phyloP scores from a whole-genome alignment of 1,140 invertebrate genomes.

The Notospermus geniculatus region DNA sequence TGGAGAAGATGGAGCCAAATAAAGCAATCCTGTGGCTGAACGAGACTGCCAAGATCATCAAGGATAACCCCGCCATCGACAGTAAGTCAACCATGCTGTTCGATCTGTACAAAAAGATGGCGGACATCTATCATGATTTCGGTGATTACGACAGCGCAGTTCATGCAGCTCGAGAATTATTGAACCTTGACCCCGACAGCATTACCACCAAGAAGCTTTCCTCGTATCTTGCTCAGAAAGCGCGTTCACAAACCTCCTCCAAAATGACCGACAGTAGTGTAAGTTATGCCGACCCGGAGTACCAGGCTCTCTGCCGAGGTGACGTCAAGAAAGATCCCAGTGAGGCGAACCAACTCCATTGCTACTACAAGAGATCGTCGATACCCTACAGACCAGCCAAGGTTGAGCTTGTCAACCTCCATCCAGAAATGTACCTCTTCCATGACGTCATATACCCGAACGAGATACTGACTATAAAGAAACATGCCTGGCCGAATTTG shows the following conservation, averaged over 20 bases:
- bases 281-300: background rate
- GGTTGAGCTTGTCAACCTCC: background rate
- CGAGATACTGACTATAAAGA: background rate
- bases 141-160: too few species aligned
- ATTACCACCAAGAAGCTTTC: background rate
- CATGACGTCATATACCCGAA: background rate
- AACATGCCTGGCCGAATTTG: background rate
- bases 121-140: background rate
- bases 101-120: conserved; percentile 1
- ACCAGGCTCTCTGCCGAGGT: background rate
- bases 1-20: background rate
- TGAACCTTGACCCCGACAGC: too few species aligned
- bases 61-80: background rate
- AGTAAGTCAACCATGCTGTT: background rate
- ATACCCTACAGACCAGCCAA: conserved; percentile 5
- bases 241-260: background rate
- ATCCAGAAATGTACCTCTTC: background rate
- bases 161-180: too few species aligned
- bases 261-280: background rate
- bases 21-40: background rate
- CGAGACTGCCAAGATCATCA: background rate
- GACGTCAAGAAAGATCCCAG: background rate
- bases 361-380: background rate
- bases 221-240: background rate
- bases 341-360: background rate